phyloP scores from a whole-genome alignment of 2,888 invertebrate genomes.

The Drosophila anomalata region DNA sequence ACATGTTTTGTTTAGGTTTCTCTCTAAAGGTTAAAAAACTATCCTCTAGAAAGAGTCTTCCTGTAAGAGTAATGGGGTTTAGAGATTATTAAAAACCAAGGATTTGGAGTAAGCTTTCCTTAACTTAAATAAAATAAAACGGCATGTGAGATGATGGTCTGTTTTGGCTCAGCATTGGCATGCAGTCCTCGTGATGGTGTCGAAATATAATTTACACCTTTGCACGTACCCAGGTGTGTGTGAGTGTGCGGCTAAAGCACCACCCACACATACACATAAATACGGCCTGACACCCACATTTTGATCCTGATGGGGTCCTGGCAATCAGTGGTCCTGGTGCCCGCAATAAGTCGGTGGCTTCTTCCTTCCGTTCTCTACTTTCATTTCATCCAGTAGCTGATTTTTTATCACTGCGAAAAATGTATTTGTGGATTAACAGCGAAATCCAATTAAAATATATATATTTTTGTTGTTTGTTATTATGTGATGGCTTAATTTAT shows the following conservation, averaged over 20 bases:
- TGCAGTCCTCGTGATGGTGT: constrained; percentile 52
- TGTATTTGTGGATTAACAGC: neutral
- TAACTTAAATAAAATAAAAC: constrained; percentile 7
- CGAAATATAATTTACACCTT: constrained; percentile 78
- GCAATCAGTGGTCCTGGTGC: constrained; percentile 57
- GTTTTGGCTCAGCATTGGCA: constrained; percentile 50
- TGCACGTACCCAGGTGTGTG: constrained; percentile 63
- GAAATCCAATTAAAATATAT: neutral
- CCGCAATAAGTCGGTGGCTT: constrained; percentile 14
- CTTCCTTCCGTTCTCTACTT: constrained; percentile 7
- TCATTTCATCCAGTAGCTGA: neutral
- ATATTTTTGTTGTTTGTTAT: neutral
- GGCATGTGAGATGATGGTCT: constrained; percentile 6
- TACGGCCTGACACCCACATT: constrained; percentile 31
- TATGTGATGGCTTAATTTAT: neutral
- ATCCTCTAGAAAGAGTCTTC: neutral
- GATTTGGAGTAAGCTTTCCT: neutral
- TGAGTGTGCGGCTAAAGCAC: constrained; percentile 29
- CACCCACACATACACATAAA: constrained; percentile 19
- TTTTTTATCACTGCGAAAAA: constrained; percentile 14
- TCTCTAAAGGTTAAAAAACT: neutral
- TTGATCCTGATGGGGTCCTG: constrained; percentile 49
- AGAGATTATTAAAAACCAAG: neutral
- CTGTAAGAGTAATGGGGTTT: no score
- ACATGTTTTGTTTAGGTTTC: neutral